phyloP scores from a whole-genome alignment of 2,113 vertebrate genomes.

The Oreochromis niloticus region DNA sequence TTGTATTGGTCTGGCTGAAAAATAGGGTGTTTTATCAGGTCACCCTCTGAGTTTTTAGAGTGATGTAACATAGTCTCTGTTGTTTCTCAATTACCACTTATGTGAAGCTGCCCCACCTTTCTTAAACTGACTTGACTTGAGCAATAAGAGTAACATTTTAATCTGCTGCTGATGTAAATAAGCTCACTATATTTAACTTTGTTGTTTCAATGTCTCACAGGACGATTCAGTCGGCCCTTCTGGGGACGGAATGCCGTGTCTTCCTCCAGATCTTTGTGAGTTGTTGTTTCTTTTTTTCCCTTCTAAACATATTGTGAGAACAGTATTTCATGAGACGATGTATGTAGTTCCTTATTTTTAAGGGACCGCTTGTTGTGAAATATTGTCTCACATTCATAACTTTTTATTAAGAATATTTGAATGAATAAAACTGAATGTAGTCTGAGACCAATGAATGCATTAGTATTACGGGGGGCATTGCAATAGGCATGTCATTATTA shows the following conservation, averaged over 20 bases:
- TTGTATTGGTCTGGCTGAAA: background rate
- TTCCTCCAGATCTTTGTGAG: conserved; percentile 70
- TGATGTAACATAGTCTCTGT: background rate
- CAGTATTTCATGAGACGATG: background rate
- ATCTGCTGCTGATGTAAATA: background rate
- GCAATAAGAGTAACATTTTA: background rate
- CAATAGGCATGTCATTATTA: background rate
- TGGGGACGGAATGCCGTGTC: conserved; percentile 45
- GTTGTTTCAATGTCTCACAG: conserved; percentile 37
- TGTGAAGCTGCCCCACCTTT: background rate
- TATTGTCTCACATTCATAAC: accelerated
- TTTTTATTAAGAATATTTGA: background rate
- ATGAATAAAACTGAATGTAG: background rate
- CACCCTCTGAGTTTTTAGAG: background rate
- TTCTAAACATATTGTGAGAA: background rate
- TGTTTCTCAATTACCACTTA: background rate
- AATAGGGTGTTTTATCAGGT: background rate
- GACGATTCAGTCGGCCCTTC: conserved; percentile 59
- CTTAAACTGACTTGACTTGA: background rate
- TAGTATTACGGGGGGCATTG: accelerated
- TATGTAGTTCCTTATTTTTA: background rate
- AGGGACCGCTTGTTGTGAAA: background rate
- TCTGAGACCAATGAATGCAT: accelerated
- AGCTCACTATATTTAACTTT: background rate
- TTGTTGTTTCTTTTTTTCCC: background rate